A percentile compares a stretch with the other conserved stretches of the same genome.
These are phyloP conservation scores for Pachypsylla venusta DNA, from an alignment of 1,140 invertebrate species.

Conservation along the genomic window DNA sequence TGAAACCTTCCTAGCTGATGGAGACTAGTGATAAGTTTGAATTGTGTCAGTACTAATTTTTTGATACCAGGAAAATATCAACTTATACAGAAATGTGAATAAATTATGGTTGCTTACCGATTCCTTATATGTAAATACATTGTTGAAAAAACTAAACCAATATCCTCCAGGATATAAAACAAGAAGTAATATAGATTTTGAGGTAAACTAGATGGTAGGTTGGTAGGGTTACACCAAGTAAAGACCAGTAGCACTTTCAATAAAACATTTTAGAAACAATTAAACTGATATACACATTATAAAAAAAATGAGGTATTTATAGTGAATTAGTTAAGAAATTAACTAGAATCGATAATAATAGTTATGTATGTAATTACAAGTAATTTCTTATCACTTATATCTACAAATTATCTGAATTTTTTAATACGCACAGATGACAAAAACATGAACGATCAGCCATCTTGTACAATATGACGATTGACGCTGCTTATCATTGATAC, in stretches of 20 bases:
- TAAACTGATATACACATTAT: neutral
- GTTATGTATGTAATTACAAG: slow-evolving; percentile 19
- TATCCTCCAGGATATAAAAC: too few species aligned
- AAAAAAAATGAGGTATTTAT: neutral
- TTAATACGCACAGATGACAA: neutral
- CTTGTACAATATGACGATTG: slow-evolving; percentile 26
- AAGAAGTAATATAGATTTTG: too few species aligned
- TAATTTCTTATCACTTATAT: slow-evolving; percentile 11
- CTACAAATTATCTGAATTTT: neutral
- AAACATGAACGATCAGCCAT: slow-evolving; percentile 22
- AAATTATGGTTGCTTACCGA: too few species aligned
- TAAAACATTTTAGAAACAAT: slow-evolving; percentile 2
- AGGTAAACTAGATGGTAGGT: too few species aligned
- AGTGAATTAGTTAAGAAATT: neutral
- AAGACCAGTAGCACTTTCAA: slow-evolving; percentile 11
- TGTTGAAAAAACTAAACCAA: too few species aligned
- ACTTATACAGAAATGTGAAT: too few species aligned
- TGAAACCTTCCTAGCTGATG: too few species aligned
- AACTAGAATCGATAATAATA: neutral
- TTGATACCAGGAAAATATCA: too few species aligned
- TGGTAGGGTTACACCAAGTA: too few species aligned
- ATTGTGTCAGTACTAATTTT: too few species aligned
- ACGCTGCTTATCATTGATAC: slow-evolving; percentile 25
- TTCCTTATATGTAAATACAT: too few species aligned
- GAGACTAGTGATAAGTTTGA: too few species aligned